These are phyloP conservation scores for Nematostella vectensis DNA, from an alignment of 92 coral and sea anemone genomes.

Conservation along the genomic window DNA sequence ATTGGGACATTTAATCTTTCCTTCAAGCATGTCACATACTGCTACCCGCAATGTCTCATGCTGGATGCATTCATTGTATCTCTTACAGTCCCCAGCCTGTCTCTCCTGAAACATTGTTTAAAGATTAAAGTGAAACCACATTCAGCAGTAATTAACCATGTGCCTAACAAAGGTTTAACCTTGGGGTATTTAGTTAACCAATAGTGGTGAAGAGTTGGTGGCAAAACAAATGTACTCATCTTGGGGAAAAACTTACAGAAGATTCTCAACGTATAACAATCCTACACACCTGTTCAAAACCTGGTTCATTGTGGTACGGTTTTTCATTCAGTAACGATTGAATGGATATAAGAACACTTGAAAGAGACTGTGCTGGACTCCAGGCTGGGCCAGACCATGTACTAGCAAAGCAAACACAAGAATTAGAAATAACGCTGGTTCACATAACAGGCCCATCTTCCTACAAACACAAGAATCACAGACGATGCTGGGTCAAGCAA, in stretches of 20 bases:
- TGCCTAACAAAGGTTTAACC: too few relatives aligned
- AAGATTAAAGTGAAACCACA: neutral
- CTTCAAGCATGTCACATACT: conserved; percentile 97
- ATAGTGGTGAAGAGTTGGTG: too few relatives aligned
- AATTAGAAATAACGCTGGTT: too few relatives aligned
- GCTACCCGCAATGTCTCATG: conserved; percentile 95
- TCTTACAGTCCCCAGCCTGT: conserved; percentile 82
- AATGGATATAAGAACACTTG: conserved; percentile 94
- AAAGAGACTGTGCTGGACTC: conserved; percentile 98
- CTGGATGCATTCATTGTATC: conserved; percentile 91
- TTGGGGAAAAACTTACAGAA: too few relatives aligned
- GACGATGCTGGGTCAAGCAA: too few relatives aligned
- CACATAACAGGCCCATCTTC: too few relatives aligned
- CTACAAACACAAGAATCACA: too few relatives aligned
- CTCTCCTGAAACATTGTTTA: conserved; percentile 60
- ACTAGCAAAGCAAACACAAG: conserved; percentile 23
- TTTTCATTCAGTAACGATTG: conserved; percentile 95
- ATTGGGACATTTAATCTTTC: conserved; percentile 59
- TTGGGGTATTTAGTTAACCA: too few relatives aligned
- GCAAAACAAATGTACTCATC: too few relatives aligned
- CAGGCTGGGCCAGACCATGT: conserved; percentile 99
- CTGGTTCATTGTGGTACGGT: conserved; percentile 99
- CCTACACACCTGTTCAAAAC: conserved; percentile 87
- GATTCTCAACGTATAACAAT: too few relatives aligned
- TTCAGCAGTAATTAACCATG: neutral